Base-by-base conservation (phyloP, 2,113 vertebrate species). In the rabbit (Oryctolagus cuniculus) region DNA sequence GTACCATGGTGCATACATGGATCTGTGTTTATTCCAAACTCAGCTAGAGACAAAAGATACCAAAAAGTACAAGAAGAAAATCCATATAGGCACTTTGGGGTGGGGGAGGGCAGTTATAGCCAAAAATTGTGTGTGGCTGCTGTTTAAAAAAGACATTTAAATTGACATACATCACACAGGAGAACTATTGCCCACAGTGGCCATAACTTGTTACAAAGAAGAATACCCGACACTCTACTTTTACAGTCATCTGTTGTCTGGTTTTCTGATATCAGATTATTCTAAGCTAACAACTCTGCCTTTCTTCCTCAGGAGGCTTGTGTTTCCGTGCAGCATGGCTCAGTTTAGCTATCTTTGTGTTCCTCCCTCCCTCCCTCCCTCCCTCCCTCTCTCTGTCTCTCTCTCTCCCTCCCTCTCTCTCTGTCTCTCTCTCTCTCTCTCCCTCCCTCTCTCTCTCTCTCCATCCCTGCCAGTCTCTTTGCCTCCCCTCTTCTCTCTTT, bases 311-410 rank as follows among this genome's bases (percentile, higher is more conserved):
- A 36, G 6, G 9, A 24, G 66, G 19, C 84, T 80, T 58, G 1
- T 36, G 51, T 22, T 55, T 90, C 34, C 58, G 0, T 3, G 63
- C 25, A 75, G 6, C 36, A 44, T 66, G 87, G 34, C 66, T 85
- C 84, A 82, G 49, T 51, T 29, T 24, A 89, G 38, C 61, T 17
- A 49, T 29, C 84, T 94, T 90, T 97, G 91, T 97, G 90, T 74
- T 53, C 38, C 9, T 19, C 29, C 3, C 34, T 31, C n/a, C 2
- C 67, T 27, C 4, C 17, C 53, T 13, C 19, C 64, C 77, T 29
- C 34, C 74, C 89, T 84, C 38, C 73, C 55, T 6, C 27, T 3
- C 84, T 0, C 15, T 66, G 75, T 74, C 10, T 89, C 63, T 83
- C 83, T n/a, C n/a, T n/a, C n/a, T n/a, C n/a, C 84, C 89, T 63